phyloP scores from a whole-genome alignment of 2,797 vertebrate genomes.

The Labeo calbasu region DNA sequence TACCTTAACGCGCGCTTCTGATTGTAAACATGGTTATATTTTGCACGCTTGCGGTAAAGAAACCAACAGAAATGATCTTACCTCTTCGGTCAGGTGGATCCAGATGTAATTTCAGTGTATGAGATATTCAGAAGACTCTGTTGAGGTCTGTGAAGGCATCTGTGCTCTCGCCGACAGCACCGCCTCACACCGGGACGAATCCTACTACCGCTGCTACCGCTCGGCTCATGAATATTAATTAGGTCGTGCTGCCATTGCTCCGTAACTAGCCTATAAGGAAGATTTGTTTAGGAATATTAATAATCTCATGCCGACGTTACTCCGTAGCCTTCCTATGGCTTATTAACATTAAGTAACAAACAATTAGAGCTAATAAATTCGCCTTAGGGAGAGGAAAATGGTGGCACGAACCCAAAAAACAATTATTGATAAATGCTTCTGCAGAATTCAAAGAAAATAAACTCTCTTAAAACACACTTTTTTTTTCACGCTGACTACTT shows the following conservation, averaged over 20 bases:
- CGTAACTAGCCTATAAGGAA: background rate
- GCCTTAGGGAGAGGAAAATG: no score
- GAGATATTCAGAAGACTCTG: background rate
- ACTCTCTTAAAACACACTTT: background rate
- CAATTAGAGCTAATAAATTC: background rate
- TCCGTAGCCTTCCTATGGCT: background rate
- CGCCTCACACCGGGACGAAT: slow-evolving; percentile 16
- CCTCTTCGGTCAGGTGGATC: background rate
- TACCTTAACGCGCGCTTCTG: background rate
- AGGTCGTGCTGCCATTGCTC: background rate
- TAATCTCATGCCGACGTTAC: rapidly evolving
- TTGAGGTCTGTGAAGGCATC: background rate
- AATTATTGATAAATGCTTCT: background rate
- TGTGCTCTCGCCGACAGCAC: slow-evolving; percentile 7
- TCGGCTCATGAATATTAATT: slow-evolving; percentile 34
- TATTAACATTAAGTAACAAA: background rate
- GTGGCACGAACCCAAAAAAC: background rate
- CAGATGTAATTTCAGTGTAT: background rate
- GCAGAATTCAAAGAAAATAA: background rate
- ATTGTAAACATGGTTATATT: background rate
- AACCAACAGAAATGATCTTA: background rate
- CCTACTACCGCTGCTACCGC: background rate
- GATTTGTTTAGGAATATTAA: slow-evolving; percentile 13
- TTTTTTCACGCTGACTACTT: background rate
- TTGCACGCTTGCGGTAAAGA: background rate